Percentiles rank a stretch among this genome's conserved stretches.
Conservation (phyloP, 2,888 invertebrate genomes). For the Aelia acuminata region DNA sequence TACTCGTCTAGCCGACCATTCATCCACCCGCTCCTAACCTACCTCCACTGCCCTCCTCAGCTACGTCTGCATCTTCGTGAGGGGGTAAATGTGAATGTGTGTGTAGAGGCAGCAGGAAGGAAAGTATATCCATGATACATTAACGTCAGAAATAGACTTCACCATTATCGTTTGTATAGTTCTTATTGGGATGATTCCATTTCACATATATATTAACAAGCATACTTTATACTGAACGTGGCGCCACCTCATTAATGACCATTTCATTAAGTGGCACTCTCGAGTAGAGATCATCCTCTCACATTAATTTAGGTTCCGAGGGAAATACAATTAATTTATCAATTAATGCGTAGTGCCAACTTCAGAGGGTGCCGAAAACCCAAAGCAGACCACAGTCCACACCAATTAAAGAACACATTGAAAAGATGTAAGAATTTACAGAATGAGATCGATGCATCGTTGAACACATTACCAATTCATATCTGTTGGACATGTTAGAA, state of each 20-base stretch:
- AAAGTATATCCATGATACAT: not conserved
- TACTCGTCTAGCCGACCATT: not conserved
- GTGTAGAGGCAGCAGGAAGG: no score
- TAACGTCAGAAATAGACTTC: no score
- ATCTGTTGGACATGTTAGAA: no score
- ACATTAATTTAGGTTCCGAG: not conserved
- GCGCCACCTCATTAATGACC: not conserved
- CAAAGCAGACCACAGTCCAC: no score
- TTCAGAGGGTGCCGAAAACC: no score
- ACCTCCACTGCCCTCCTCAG: not conserved
- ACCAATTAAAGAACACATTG: no score
- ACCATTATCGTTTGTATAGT: not conserved
- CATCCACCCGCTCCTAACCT: slow-evolving; percentile 40
- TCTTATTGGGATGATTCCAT: not conserved
- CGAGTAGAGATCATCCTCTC: not conserved
- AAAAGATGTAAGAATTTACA: no score
- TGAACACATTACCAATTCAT: no score
- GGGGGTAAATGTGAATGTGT: no score
- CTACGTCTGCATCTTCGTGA: not conserved
- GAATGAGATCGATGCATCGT: no score
- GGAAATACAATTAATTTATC: not conserved
- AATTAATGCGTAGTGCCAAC: no score
- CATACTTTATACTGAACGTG: not conserved
- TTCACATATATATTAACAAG: not conserved
- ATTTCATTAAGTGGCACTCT: no score